A percentile compares a stretch with the other conserved stretches of the same genome.
These are phyloP conservation scores for Anguilla rostrata DNA, from an alignment of 2,113 vertebrate genomes.

Conservation along the genomic window DNA sequence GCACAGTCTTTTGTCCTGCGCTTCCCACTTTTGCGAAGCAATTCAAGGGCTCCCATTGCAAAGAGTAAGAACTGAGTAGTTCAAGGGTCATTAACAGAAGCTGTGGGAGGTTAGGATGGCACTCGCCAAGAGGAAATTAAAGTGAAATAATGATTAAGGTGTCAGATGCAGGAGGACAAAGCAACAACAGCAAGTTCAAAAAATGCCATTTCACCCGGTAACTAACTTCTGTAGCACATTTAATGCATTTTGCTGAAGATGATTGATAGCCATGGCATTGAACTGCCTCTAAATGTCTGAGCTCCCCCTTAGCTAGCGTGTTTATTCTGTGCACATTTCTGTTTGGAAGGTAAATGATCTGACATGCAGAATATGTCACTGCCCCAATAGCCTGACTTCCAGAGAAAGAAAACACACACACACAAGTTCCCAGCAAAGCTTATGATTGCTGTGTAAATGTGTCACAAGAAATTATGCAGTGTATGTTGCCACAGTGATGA, in stretches of 20 bases:
- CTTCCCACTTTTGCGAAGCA: not conserved
- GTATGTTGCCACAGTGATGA: no score
- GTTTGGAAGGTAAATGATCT: not conserved
- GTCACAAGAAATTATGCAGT: no score
- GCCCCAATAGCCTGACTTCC: not conserved
- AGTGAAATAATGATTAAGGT: not conserved
- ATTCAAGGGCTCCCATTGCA: not conserved
- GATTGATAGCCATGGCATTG: not conserved
- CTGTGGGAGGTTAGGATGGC: not conserved
- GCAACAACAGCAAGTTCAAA: not conserved
- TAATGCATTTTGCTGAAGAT: not conserved
- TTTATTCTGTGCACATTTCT: not conserved
- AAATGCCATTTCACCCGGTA: not conserved
- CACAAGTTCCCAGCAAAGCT: no score
- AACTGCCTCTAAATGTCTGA: not conserved
- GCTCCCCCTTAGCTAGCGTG: not conserved
- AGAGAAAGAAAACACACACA: not conserved
- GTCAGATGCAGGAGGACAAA: no score
- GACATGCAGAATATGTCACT: not conserved
- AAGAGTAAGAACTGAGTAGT: not conserved
- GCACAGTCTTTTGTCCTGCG: not conserved
- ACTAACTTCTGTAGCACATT: not conserved
- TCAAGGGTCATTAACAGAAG: not conserved
- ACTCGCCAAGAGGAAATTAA: not conserved
- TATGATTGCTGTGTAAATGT: no score